phyloP scores from a whole-genome alignment of 2,888 invertebrate species.

The Melanophora roralis region DNA sequence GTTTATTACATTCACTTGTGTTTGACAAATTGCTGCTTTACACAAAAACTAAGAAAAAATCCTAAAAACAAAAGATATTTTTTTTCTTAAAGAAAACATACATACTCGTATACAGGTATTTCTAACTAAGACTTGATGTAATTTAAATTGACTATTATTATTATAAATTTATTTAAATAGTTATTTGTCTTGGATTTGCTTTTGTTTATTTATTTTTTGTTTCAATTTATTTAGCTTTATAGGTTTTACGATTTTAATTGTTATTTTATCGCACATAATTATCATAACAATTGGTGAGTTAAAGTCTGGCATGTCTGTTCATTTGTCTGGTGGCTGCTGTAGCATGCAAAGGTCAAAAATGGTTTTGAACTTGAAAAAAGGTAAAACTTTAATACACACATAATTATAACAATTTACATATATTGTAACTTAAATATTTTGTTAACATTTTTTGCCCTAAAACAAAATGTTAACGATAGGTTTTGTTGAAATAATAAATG shows the following conservation, averaged over 20 bases:
- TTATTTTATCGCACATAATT: neutral
- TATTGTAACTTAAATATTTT: neutral
- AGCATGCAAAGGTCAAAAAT: constrained; percentile 12
- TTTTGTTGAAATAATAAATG: constrained; percentile 12
- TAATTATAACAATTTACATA: neutral
- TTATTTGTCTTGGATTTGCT: neutral
- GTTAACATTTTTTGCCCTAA: neutral
- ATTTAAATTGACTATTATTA: neutral
- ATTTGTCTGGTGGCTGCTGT: neutral
- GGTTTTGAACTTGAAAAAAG: constrained; percentile 6
- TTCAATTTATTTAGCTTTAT: neutral
- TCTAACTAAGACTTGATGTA: too few relatives aligned
- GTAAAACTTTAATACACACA: neutral
- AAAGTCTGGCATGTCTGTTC: neutral
- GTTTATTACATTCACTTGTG: too few relatives aligned
- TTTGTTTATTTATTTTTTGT: neutral
- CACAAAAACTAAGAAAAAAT: too few relatives aligned
- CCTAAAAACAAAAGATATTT: too few relatives aligned
- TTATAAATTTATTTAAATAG: constrained; percentile 1
- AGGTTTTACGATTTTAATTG: neutral
- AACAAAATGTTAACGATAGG: neutral
- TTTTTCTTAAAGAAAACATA: too few relatives aligned
- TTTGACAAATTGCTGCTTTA: too few relatives aligned
- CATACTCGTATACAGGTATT: too few relatives aligned
- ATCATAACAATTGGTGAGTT: constrained; percentile 7